Evolutionary conservation across 2,113 vertebrate species (phyloP).

Genomic region (Thunnus thynnus): DNA sequence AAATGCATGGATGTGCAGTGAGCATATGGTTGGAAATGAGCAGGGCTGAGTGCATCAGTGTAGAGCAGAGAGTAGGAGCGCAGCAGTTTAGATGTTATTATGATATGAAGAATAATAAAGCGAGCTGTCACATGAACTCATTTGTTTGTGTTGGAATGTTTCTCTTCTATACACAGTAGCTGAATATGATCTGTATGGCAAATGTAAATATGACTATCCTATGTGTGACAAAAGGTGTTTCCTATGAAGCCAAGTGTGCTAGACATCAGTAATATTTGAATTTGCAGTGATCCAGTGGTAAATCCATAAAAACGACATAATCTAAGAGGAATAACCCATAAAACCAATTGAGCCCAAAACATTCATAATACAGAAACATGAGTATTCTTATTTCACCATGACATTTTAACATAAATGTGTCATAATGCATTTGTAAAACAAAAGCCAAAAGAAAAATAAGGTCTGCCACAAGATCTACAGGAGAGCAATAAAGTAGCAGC

Average conservation of each 20-base stretch:
- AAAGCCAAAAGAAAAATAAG: slow-evolving; percentile 14
- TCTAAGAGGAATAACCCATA: slow-evolving; percentile 4
- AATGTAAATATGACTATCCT: slow-evolving; percentile 16
- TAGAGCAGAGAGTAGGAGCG: slow-evolving; percentile 14
- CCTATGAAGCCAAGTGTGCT: background rate
- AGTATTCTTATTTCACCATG: slow-evolving; percentile 12
- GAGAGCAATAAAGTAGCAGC: background rate
- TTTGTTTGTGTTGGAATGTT: slow-evolving; percentile 36
- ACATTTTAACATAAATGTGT: slow-evolving; percentile 19
- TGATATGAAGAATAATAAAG: slow-evolving; percentile 40
- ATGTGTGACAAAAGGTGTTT: background rate
- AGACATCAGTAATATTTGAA: slow-evolving; percentile 3
- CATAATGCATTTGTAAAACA: slow-evolving; percentile 30
- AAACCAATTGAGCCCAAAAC: slow-evolving; percentile 22
- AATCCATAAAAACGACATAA: background rate
- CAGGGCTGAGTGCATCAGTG: slow-evolving; percentile 19
- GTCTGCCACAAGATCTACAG: background rate
- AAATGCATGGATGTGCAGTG: slow-evolving; percentile 3
- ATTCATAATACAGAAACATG: slow-evolving; percentile 13
- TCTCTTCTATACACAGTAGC: slow-evolving; percentile 12
- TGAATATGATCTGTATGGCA: slow-evolving; percentile 7
- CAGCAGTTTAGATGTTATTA: slow-evolving; percentile 52
- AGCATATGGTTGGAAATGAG: slow-evolving; percentile 21
- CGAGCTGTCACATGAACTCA: slow-evolving; percentile 25
- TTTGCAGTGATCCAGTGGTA: background rate